Evolutionary conservation across 2,113 vertebrate species (phyloP).

Genomic region (Corythornis madagascariensis): DNA sequence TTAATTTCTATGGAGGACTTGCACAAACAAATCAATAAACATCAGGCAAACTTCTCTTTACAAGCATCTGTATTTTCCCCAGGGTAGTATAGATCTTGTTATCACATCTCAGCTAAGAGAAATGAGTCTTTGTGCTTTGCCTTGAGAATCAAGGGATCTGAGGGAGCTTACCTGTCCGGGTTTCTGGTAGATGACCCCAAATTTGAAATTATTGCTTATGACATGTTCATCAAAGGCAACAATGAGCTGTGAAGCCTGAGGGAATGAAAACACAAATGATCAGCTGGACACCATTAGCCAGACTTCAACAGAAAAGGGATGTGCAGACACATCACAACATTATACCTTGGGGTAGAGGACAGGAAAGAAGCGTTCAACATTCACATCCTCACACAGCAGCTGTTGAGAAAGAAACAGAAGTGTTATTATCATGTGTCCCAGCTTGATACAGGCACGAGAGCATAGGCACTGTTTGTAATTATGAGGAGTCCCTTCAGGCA

Average conservation of each 20-base stretch:
- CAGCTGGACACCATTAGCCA: neutral
- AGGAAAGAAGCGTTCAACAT: slow-evolving; percentile 83
- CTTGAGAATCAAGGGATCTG: neutral
- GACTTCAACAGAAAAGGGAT: neutral
- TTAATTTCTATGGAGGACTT: neutral
- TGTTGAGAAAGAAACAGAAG: slow-evolving; percentile 48
- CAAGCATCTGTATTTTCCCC: neutral
- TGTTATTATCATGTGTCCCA: neutral
- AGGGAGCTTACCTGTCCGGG: slow-evolving; percentile 84
- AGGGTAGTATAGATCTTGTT: neutral
- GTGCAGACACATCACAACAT: neutral
- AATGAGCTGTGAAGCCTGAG: slow-evolving; percentile 87
- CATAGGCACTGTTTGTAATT: neutral
- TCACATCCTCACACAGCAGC: slow-evolving; percentile 86
- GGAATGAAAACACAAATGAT: neutral
- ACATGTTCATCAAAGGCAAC: slow-evolving; percentile 93
- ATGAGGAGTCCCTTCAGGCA: neutral
- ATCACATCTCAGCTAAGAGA: neutral
- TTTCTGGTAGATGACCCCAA: slow-evolving; percentile 92
- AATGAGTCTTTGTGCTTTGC: neutral
- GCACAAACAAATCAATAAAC: neutral
- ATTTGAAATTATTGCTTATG: slow-evolving; percentile 94
- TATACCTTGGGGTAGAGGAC: slow-evolving; percentile 89
- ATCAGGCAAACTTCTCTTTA: neutral
- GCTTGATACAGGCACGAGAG: neutral